Conservation (phyloP, 2,888 invertebrate genomes). For the Atethmia centrago region DNA sequence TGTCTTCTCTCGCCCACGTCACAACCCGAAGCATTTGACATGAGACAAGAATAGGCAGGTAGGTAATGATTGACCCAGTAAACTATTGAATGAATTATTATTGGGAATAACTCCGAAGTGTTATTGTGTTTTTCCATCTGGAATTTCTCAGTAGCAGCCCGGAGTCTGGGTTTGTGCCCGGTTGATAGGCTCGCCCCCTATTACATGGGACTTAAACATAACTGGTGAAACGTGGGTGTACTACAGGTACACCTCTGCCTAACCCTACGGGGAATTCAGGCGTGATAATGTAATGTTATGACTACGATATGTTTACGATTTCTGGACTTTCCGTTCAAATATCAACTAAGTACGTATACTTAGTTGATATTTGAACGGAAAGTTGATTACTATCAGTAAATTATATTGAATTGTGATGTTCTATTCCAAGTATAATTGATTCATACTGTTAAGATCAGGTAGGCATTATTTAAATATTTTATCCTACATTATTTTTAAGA, state of each 20-base stretch:
- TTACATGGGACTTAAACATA: neutral
- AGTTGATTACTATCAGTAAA: constrained; percentile 4
- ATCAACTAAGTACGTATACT: neutral
- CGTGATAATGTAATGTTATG: neutral
- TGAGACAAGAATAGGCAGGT: neutral
- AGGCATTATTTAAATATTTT: neutral
- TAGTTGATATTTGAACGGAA: neutral
- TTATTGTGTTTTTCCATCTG: neutral
- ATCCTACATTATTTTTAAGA: neutral
- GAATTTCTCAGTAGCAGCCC: neutral
- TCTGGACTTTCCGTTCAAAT: too few relatives aligned
- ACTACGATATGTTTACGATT: neutral
- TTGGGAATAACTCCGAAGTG: neutral
- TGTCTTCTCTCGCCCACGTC: constrained; percentile 27
- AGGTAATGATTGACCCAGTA: constrained; percentile 29
- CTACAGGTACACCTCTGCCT: neutral
- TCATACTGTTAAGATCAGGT: neutral
- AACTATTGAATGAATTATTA: constrained; percentile 13
- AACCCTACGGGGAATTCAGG: neutral
- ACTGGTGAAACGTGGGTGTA: neutral
- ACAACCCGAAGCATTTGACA: constrained; percentile 20
- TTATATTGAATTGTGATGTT: constrained; percentile 19
- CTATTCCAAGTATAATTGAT: constrained; percentile 6
- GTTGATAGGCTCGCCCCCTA: neutral
- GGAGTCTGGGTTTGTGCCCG: neutral